Base-by-base conservation (phyloP, 1,140 invertebrate species). In the Goniozus legneri region DNA sequence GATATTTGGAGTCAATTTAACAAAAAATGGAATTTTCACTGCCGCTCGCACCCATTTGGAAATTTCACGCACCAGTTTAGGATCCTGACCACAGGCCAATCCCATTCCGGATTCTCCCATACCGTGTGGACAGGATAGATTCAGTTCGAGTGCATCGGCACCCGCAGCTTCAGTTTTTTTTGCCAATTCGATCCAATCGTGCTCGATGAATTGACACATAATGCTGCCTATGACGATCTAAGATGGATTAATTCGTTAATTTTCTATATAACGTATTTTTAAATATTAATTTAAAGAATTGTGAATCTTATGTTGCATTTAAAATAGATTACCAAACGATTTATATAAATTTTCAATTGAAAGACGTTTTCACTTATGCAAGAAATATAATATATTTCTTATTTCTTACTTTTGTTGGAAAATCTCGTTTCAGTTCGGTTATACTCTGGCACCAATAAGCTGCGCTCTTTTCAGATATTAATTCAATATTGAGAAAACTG, bases 31-130 rank as follows among this genome's bases (percentile, higher is more conserved):
- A 58, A 99, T 94, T 61, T 88, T 90, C 2, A 94, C 84, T 1
- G 87, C 84, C 21, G 76, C 78, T 47, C 85, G 78, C 2, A 98
- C 91, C 95, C 95, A 99, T 41, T 79, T 73, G 3, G 93, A 91
- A 66, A 99, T 98, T 49, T 91, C 84, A 45, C 84, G 79, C 0
- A 99, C 95, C 35, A 96, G 69, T 14, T 86, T 80, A 0, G 91
- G 86, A 76, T 95, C 84, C 87, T 92, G 94, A 50, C 96, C 97
- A 77, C 95, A 98, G 22, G 95, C 96, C 19, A 99, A 69, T 0
- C 96, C 96, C 96, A 99, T 98, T 38, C 95, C 95, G 42, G 90
- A 82, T 79, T 97, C 94, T 2, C 92, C 95, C 94, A 99, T 98
- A 18, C 97, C 97, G 77, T 99, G 96, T 1, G 97, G 96, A 77